Conservation (phyloP, 2,113 vertebrate species). For the Gymnorhina tibicen region DNA sequence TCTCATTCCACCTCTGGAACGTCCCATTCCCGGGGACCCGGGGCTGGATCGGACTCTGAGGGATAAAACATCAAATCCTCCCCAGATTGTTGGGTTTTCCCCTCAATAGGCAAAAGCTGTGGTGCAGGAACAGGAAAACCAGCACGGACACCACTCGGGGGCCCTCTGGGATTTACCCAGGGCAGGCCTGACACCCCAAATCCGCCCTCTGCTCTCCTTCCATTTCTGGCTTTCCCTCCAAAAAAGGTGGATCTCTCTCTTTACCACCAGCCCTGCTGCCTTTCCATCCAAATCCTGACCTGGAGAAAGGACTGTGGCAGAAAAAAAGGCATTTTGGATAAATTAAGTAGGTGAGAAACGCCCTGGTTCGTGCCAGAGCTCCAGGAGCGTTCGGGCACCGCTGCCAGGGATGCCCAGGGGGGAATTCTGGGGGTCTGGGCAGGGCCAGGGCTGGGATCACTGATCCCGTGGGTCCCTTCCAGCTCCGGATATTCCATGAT, state of each 20-base stretch:
- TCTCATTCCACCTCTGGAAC: background rate
- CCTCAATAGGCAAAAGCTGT: background rate
- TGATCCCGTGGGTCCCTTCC: background rate
- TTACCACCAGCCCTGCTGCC: background rate
- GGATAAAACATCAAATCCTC: background rate
- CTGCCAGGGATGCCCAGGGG: background rate
- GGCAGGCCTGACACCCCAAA: background rate
- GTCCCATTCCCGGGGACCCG: background rate
- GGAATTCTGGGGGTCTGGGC: background rate
- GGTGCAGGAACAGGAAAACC: background rate
- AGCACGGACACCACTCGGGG: background rate
- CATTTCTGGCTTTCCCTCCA: background rate
- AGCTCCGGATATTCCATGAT: background rate
- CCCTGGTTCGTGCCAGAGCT: background rate
- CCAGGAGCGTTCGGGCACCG: fast-evolving
- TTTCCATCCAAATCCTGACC: background rate
- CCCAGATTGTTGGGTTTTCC: background rate
- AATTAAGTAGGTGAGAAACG: background rate
- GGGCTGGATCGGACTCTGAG: background rate
- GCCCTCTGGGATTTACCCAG: background rate
- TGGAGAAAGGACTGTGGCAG: background rate
- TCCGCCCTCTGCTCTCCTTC: background rate
- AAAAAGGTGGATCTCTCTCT: background rate
- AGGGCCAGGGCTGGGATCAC: background rate
- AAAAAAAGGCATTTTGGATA: background rate